Conservation (phyloP, 2,888 invertebrate genomes). For the Erebia epiphron region DNA sequence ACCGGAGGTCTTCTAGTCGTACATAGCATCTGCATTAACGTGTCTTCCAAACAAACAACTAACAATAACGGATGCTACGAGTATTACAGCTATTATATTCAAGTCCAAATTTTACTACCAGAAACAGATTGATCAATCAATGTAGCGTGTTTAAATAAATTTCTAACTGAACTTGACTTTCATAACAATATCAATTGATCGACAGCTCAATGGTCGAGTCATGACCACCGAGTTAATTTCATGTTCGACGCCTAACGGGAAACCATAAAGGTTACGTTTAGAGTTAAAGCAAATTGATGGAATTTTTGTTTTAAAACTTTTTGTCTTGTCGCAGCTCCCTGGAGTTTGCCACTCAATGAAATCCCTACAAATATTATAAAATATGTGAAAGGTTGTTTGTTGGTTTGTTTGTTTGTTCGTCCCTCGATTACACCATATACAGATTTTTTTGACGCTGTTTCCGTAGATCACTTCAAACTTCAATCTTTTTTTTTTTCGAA, state of each 20-base stretch:
- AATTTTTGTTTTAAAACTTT: neutral
- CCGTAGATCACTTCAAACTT: no score
- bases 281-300: neutral
- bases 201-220: slow-evolving; percentile 34
- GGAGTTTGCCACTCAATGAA: neutral
- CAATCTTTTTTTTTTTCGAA: no score
- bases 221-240: slow-evolving; percentile 42
- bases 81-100: slow-evolving; percentile 4
- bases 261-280: slow-evolving; percentile 41
- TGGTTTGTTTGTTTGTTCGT: no score
- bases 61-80: slow-evolving; percentile 10
- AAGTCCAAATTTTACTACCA: slow-evolving; percentile 6
- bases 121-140: slow-evolving; percentile 11
- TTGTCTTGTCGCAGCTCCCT: neutral
- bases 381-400: no score
- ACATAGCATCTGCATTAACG: neutral
- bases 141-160: slow-evolving; percentile 3
- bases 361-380: no score
- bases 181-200: slow-evolving; percentile 22
- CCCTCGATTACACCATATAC: no score
- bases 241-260: slow-evolving; percentile 48
- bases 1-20: neutral
- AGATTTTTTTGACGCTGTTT: no score
- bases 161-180: slow-evolving; percentile 22
- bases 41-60: neutral